Evolutionary conservation across 2,888 invertebrate species (phyloP).

Genomic region (Eugnorisma glareosa): DNA sequence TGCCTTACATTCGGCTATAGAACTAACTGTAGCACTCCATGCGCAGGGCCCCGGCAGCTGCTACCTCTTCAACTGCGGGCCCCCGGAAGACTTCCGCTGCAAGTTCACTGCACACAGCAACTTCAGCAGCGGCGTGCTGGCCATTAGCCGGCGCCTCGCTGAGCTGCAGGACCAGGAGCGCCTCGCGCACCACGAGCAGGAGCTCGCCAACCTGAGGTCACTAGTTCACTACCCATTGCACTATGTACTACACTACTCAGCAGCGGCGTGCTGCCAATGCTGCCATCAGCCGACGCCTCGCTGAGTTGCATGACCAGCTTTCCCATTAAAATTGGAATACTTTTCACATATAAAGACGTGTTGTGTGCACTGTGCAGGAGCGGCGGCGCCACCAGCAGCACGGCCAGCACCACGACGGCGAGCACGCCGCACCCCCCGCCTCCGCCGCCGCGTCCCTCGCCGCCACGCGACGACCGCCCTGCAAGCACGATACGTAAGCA

Average conservation of each 20-base stretch:
- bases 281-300: background rate
- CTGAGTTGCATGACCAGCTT: background rate
- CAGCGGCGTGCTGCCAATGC: conserved; percentile 21
- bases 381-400: conserved; percentile 68
- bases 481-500: conserved; percentile 38
- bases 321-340: background rate
- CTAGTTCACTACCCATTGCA: conserved; percentile 66
- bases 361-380: conserved; percentile 64
- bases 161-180: conserved; percentile 94
- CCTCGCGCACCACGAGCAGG: conserved; percentile 93
- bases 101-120: conserved; percentile 97
- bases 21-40: background rate
- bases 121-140: conserved; percentile 96
- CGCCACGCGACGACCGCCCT: conserved; percentile 20
- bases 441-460: conserved; percentile 57
- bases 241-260: background rate
- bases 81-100: conserved; percentile 97
- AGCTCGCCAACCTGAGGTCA: conserved; percentile 93
- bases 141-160: conserved; percentile 91
- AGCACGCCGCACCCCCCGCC: conserved; percentile 63
- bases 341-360: background rate
- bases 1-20: background rate
- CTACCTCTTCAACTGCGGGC: conserved; percentile 97
- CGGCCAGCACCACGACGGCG: conserved; percentile 65
- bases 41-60: conserved; percentile 95